Percentiles rank a stretch among this genome's conserved stretches.
phyloP scores from a whole-genome alignment of 2,888 invertebrate species.

The Macrosoma leucophasiata region DNA sequence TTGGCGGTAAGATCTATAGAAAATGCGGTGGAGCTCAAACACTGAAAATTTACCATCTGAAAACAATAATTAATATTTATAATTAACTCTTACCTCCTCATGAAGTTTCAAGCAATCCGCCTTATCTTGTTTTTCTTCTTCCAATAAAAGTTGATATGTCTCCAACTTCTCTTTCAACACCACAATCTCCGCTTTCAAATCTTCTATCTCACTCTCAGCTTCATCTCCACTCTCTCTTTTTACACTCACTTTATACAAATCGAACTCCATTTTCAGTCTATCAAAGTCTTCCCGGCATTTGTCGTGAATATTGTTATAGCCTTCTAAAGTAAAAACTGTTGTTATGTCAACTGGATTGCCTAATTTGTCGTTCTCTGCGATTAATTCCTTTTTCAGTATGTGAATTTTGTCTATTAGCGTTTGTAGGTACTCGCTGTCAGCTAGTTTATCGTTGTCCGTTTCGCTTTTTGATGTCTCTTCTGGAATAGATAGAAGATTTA shows the following conservation, averaged over 20 bases:
- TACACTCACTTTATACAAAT: conserved; percentile 74
- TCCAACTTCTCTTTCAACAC: conserved; percentile 81
- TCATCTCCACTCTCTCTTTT: conserved; percentile 37
- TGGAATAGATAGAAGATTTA: conserved; percentile 25
- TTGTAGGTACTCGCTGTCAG: conserved; percentile 70
- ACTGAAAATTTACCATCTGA: no score
- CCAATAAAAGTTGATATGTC: conserved; percentile 76
- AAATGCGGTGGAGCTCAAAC: no score
- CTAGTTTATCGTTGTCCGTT: conserved; percentile 62
- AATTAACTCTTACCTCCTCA: conserved; percentile 56
- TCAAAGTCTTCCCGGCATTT: conserved; percentile 81
- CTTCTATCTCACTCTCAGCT: conserved; percentile 48
- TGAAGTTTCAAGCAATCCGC: conserved; percentile 75
- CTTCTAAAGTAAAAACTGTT: conserved; percentile 65
- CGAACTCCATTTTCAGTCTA: conserved; percentile 79
- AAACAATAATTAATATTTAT: no score
- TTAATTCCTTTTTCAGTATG: conserved; percentile 76
- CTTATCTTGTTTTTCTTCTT: conserved; percentile 78
- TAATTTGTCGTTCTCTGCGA: conserved; percentile 75
- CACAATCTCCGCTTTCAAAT: conserved; percentile 76
- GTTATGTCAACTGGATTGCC: conserved; percentile 78
- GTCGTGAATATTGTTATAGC: conserved; percentile 60
- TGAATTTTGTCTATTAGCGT: conserved; percentile 79
- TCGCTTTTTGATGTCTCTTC: conserved; percentile 49
- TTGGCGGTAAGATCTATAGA: no score